Evolutionary conservation across 2,113 vertebrate species (phyloP), one percentile per base, ranked within the genome.

Genomic region (Okapia johnstoni): DNA sequence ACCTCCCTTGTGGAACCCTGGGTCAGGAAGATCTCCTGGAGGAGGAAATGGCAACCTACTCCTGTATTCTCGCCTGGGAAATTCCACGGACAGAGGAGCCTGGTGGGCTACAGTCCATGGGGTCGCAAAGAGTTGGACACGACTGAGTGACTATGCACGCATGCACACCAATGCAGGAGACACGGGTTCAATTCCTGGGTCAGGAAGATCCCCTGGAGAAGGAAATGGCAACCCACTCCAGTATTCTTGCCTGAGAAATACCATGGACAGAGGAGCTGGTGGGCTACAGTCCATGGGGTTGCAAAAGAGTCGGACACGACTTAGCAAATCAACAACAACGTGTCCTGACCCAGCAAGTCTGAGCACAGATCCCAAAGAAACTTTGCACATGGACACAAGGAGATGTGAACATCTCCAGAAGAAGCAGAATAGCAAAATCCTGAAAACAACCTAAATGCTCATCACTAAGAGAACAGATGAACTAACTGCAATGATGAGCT

Each of bases 141-240:
- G 12, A 25, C 66, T 40, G n/a, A 73, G 16, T 25, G 66, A 73
- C 66, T 73, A 73, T 40, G 36, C n/a, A 40, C 1, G n/a, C 9
- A 0, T 70, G n/a, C 17, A 11, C 0, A 0, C 16, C 33, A 66
- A 5, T 66, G 63, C 8, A 5, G 63, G 63, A 66, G 63, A 66
- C 33, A 36, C 1, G 2, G 63, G 63, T 36, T 66, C 33, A 66
- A 5, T 36, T 36, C 33, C 63, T 21, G 33, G 33, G 63, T 70
- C 63, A 70, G 63, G 17, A 70, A 21, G 63, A 70, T 70, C 63
- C 63, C 63, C 19, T 36, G 66, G 66, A 70, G 66, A 36, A 36
- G 66, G n/a, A 36, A 70, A 70, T 36, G 66, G 5, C n/a, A 70
- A 70, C 19, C 63, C n/a, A 70, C 11, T 70, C 66, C 19, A 23